These are phyloP conservation scores for Trachops cirrhosus DNA, from an alignment of 2,797 vertebrate species.

Conservation along the genomic window DNA sequence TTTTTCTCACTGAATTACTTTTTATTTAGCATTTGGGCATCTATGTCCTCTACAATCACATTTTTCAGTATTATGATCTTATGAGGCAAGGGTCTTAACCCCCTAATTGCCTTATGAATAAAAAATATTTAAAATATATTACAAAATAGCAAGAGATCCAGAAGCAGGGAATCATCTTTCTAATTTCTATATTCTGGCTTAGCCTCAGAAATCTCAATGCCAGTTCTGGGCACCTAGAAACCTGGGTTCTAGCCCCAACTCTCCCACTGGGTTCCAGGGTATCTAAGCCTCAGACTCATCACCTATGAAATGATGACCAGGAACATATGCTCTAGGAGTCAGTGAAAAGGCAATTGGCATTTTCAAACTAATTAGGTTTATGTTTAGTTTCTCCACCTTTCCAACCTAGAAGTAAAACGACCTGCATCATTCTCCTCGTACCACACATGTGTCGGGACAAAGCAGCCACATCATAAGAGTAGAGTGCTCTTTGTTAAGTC, in stretches of 20 bases:
- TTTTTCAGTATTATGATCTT: conserved; percentile 2
- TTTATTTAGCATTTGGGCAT: background rate
- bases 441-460: background rate
- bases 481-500: background rate
- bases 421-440: background rate
- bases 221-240: background rate
- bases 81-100: background rate
- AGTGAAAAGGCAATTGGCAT: background rate
- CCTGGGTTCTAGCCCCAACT: background rate
- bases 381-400: background rate
- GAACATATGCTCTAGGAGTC: background rate
- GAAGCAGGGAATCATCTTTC: background rate
- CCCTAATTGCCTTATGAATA: background rate
- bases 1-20: background rate
- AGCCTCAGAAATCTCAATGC: background rate
- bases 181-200: background rate
- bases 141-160: background rate
- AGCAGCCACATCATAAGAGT: background rate
- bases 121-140: background rate
- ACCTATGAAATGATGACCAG: background rate
- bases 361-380: background rate
- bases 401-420: background rate
- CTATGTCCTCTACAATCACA: background rate
- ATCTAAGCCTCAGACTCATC: background rate
- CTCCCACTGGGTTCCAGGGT: background rate